Conservation (phyloP, 2,797 vertebrate species). For the Eidolon dupreanum region DNA sequence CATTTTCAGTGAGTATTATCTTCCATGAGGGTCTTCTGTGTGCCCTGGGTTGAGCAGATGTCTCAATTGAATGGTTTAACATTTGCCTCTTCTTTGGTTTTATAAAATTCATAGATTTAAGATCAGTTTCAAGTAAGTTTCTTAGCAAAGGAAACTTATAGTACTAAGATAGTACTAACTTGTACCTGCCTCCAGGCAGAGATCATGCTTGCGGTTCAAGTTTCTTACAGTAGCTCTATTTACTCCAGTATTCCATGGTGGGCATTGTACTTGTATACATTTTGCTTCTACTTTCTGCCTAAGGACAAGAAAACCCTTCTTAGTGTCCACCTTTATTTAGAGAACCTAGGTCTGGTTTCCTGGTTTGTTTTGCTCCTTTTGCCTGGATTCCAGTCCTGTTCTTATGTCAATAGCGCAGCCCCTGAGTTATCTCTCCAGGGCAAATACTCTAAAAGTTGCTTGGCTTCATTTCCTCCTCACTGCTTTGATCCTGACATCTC, state of each 20-base stretch:
- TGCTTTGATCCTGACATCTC: neutral
- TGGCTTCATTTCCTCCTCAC: neutral
- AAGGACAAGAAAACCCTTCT: neutral
- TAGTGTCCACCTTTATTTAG: neutral
- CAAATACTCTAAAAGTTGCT: neutral
- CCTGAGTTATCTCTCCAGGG: neutral
- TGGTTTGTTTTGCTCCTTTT: conserved; percentile 22
- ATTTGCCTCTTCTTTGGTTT: conserved; percentile 24
- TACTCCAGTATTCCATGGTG: neutral
- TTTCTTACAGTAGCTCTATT: neutral
- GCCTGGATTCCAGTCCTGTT: neutral
- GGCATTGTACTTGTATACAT: neutral
- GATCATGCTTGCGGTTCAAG: neutral
- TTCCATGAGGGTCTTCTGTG: neutral
- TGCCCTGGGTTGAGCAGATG: neutral
- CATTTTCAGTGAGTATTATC: conserved; percentile 26
- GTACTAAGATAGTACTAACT: neutral
- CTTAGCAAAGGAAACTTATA: neutral
- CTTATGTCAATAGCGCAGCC: neutral
- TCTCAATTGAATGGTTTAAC: neutral
- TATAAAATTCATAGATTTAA: conserved; percentile 26
- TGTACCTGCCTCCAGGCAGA: neutral
- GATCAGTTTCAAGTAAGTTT: conserved; percentile 39
- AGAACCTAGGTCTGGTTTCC: neutral
- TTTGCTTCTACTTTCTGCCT: neutral